phyloP scores from a whole-genome alignment of 2,888 invertebrate species.

The Luperina nickerlii region DNA sequence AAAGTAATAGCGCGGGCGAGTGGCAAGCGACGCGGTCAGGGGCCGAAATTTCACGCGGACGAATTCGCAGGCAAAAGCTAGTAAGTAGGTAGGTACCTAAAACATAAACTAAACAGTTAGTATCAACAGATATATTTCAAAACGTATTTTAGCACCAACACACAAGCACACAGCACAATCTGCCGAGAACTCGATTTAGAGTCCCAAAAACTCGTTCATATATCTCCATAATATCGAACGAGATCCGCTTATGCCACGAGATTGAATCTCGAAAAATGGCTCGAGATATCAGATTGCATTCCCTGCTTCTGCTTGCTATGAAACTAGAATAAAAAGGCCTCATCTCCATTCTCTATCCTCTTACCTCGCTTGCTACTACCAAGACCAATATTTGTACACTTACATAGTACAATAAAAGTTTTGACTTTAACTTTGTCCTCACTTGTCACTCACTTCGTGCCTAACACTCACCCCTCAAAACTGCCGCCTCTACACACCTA shows the following conservation, averaged over 20 bases:
- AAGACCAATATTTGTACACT: not conserved
- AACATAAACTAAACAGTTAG: not conserved
- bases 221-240: not conserved
- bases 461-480: not conserved
- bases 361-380: not conserved
- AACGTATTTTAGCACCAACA: not conserved
- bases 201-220: not conserved
- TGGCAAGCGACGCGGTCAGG: no score
- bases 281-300: not conserved
- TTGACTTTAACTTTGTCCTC: not conserved
- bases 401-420: not conserved
- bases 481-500: slow-evolving; percentile 41
- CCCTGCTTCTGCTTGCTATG: not conserved
- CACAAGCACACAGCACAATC: no score
- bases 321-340: not conserved
- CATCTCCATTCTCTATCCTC: not conserved
- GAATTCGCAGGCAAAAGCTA: no score
- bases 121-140: not conserved
- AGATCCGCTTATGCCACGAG: not conserved
- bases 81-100: no score
- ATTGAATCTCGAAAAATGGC: not conserved
- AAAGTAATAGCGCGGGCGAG: no score
- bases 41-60: no score
- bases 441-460: not conserved
- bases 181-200: not conserved